Conservation (phyloP, 2,888 invertebrate species). For the Cryptosula pallasiana region DNA sequence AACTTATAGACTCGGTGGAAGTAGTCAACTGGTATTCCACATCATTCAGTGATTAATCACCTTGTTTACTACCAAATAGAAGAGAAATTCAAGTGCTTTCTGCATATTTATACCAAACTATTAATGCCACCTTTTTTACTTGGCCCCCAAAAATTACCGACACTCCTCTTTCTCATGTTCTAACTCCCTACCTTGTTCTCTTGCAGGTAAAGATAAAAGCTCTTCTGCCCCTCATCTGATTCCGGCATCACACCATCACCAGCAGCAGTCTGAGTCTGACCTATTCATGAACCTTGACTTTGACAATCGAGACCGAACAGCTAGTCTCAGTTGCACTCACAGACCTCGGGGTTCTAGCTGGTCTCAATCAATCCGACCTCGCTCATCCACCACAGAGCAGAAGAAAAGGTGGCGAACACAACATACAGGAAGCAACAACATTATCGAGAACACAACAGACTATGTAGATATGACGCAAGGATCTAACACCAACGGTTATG, state of each 20-base stretch:
- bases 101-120: not conserved
- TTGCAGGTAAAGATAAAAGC: constrained; percentile 10
- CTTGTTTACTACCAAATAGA: not conserved
- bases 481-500: not conserved
- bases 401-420: not conserved
- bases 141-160: too few relatives aligned
- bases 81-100: not conserved
- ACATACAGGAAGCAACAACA: not conserved
- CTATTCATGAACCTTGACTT: constrained; percentile 17
- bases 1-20: not conserved
- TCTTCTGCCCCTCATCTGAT: constrained; percentile 13
- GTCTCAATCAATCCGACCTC: constrained; percentile 8
- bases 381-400: constrained; percentile 1
- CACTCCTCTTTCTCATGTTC: too few relatives aligned
- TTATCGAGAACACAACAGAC: not conserved
- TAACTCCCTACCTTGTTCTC: too few relatives aligned
- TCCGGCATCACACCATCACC: not conserved
- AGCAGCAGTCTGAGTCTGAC: not conserved
- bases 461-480: constrained; percentile 10
- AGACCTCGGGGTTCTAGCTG: constrained; percentile 19
- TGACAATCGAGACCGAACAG: constrained; percentile 3
- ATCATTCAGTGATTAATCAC: not conserved
- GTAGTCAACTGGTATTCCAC: not conserved
- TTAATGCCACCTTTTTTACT: too few relatives aligned
- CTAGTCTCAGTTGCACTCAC: constrained; percentile 5